Conservation (phyloP, 2,797 vertebrate species). For the Phylloscopus collybita region DNA sequence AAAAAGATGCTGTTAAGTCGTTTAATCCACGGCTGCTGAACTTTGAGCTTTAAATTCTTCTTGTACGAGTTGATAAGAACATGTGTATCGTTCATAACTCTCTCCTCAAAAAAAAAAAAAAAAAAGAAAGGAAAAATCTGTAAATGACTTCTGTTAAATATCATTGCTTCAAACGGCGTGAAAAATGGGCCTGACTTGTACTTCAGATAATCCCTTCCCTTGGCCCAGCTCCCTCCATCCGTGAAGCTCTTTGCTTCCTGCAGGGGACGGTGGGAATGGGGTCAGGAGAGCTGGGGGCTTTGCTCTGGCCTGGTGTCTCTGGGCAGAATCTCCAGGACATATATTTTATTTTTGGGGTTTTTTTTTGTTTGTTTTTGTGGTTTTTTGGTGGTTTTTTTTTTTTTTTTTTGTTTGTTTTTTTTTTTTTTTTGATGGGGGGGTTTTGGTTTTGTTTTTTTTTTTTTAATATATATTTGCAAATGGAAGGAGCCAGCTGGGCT, state of each 20-base stretch:
- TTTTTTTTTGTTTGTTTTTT: no score
- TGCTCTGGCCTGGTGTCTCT: background rate
- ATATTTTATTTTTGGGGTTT: background rate
- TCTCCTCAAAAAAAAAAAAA: background rate
- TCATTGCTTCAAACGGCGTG: background rate
- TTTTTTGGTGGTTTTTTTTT: no score
- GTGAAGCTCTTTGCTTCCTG: background rate
- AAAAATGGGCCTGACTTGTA: background rate
- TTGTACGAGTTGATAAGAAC: background rate
- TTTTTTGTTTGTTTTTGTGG: background rate
- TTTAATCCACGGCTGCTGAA: constrained; percentile 20
- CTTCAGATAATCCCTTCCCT: background rate
- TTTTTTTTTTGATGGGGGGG: no score
- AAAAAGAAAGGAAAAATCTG: background rate
- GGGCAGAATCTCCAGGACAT: background rate
- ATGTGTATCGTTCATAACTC: background rate
- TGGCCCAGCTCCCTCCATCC: background rate
- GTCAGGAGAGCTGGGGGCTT: background rate
- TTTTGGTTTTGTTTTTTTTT: no score
- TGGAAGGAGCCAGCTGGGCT: background rate
- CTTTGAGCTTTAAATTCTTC: constrained; percentile 43
- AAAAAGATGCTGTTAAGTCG: background rate
- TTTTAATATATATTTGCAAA: background rate
- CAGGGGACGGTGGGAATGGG: background rate
- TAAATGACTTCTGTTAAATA: background rate